Base-by-base conservation (phyloP, 2,888 invertebrate genomes). In the Hecatera dysodea region DNA sequence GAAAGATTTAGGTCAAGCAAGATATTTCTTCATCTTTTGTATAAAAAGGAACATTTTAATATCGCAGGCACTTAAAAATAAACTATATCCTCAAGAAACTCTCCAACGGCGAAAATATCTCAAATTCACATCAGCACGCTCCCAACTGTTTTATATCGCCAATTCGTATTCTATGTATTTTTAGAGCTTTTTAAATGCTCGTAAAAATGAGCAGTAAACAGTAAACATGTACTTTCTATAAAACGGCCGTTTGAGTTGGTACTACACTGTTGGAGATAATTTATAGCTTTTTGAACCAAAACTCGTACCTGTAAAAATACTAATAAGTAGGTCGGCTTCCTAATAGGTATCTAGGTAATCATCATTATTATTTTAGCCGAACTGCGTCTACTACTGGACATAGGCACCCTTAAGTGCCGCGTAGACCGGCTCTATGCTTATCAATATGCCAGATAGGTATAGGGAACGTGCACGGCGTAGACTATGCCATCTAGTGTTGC, bases 201-300 rank as follows among this genome's bases (percentile, higher is more conserved):
- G 82, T 90, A 88, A 91, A 90, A 88, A 79, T 86, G 86, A 87
- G 86, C 80, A 81, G 83, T 89, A 86, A 90, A 87, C 86, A 87
- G 61, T 71, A 48, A 77, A 77, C 77, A 75, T 79, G 79, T 84
- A 77, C 72, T 68, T 79, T 63, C 48, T 61, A 22, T 56, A 66
- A 67, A 76, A 76, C 64, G 67, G 55, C 56, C 44, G 6, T 42
- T 73, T 33, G 57, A 61, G 55, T 15, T 6, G 3, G 22, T 52
- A 42, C 19, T 56, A 19, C 22, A 78, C 60, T 50, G 33, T 19
- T 19, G 7, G 9, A 69, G 17, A 78, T 78, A 59, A 68, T 70
- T 63, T 67, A 81, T 72, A 74, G 61, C 12, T 36, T 46, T 24
- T 24, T 9, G 4, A 33, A 24, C 4, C n/a, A 19, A n/a, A 33